These are phyloP conservation scores for Diacarnus erythraeanus DNA, from an alignment of 37 sponge, comb jelly and placozoan genomes.

Conservation along the genomic window DNA sequence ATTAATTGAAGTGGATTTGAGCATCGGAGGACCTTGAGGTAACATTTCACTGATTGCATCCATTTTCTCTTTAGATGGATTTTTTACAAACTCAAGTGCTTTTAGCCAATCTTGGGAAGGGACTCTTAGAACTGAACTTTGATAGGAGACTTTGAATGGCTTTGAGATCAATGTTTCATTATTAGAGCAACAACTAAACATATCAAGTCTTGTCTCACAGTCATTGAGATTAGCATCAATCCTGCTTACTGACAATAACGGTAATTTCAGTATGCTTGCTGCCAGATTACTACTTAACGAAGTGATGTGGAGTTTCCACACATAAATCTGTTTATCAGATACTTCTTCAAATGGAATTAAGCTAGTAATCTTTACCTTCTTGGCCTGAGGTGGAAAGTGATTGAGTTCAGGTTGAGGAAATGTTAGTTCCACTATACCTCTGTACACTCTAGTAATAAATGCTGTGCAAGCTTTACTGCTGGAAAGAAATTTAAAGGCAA, in stretches of 20 bases:
- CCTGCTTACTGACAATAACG: neutral
- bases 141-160: neutral
- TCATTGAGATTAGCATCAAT: neutral
- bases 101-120: neutral
- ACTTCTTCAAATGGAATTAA: neutral
- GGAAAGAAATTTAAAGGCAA: conserved; percentile 11
- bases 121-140: neutral
- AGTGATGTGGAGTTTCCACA: neutral
- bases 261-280: neutral
- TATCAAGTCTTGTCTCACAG: neutral
- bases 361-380: neutral
- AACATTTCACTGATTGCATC: neutral
- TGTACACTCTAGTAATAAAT: neutral
- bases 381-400: neutral
- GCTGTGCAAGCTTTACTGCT: conserved; percentile 23
- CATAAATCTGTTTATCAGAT: too few relatives aligned
- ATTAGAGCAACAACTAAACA: neutral
- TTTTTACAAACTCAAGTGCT: neutral
- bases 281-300: neutral
- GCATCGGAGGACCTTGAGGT: neutral
- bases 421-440: neutral
- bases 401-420: conserved; percentile 13
- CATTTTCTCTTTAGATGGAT: neutral
- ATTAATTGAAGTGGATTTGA: too few relatives aligned
- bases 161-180: neutral